phyloP scores from a whole-genome alignment of 2,888 invertebrate species.

The Oconnorella tubifera region DNA sequence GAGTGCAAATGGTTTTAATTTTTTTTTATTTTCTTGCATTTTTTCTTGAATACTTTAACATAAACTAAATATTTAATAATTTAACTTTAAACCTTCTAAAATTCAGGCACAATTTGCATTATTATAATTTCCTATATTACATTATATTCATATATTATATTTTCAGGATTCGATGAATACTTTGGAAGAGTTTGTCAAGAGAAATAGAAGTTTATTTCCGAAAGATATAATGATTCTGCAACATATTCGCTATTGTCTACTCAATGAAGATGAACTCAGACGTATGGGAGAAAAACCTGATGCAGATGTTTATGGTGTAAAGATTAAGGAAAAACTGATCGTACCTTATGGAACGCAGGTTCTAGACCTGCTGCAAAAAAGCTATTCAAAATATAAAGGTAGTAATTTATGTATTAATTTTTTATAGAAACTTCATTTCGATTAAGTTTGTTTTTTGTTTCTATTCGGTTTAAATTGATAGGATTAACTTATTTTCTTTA shows the following conservation, averaged over 20 bases:
- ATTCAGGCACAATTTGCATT: no score
- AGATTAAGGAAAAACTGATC: slow-evolving; percentile 31
- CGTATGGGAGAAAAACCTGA: slow-evolving; percentile 33
- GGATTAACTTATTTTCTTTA: no score
- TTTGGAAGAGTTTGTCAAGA: slow-evolving; percentile 32
- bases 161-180: slow-evolving; percentile 25
- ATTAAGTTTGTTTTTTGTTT: no score
- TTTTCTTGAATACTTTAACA: no score
- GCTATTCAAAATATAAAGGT: slow-evolving; percentile 18
- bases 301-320: slow-evolving; percentile 33
- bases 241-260: slow-evolving; percentile 24
- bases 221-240: slow-evolving; percentile 32
- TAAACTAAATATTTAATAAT: no score
- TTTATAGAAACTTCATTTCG: no score
- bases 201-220: slow-evolving; percentile 32
- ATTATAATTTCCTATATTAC: no score
- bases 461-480: no score
- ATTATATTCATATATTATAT: neutral
- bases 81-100: no score
- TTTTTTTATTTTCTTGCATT: no score
- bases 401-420: no score
- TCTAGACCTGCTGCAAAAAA: slow-evolving; percentile 19
- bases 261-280: slow-evolving; percentile 27
- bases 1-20: no score
- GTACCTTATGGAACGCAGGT: slow-evolving; percentile 34